Conservation (phyloP, 2,797 vertebrate species). For the Amblyraja radiata region DNA sequence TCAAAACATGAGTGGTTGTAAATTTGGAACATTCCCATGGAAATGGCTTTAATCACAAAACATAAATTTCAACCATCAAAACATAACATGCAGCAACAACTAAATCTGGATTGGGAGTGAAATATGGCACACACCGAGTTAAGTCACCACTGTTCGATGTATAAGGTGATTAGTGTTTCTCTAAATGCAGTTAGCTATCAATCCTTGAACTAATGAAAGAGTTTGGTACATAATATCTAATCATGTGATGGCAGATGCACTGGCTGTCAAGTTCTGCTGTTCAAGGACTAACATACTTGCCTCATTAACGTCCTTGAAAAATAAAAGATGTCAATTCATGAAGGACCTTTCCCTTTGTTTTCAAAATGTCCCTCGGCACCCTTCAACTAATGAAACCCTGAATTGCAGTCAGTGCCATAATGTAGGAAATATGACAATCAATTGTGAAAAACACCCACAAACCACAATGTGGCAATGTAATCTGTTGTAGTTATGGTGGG, state of each 20-base stretch:
- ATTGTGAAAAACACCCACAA: too few species aligned
- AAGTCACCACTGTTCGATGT: neutral
- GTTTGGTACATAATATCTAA: conserved; percentile 23
- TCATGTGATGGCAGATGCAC: neutral
- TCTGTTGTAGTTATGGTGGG: too few species aligned
- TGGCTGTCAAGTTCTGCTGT: neutral
- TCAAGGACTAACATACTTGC: neutral
- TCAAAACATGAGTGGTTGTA: neutral
- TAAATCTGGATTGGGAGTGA: neutral
- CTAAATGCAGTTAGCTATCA: conserved; percentile 11
- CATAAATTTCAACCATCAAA: neutral
- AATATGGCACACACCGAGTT: neutral
- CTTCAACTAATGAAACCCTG: too few species aligned
- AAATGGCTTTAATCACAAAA: neutral
- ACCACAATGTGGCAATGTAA: too few species aligned
- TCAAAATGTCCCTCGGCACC: too few species aligned
- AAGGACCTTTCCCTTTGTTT: too few species aligned
- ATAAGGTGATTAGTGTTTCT: neutral
- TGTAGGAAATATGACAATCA: too few species aligned
- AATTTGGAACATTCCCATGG: neutral
- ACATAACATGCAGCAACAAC: neutral
- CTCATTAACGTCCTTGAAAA: neutral
- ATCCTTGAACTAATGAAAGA: neutral
- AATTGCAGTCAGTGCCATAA: too few species aligned
- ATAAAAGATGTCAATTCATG: too few species aligned